Conservation (phyloP, 2,888 invertebrate species). For the Alcis repandata region DNA sequence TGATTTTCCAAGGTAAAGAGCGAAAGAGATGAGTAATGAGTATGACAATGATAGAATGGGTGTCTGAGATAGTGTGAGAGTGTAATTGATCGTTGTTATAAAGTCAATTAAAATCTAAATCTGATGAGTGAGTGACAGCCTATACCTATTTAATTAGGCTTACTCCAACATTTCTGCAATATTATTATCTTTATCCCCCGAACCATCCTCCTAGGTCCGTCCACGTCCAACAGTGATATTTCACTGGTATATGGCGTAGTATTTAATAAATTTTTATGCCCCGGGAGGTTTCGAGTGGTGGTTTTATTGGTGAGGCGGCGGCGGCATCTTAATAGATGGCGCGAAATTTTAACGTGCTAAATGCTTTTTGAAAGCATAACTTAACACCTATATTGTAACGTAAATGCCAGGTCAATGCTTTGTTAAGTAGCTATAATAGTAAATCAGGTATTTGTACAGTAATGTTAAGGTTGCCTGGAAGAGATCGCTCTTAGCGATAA, state of each 20-base stretch:
- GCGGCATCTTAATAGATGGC: slow-evolving; percentile 34
- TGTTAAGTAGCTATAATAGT: too few relatives aligned
- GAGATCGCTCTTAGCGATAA: too few relatives aligned
- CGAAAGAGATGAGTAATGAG: too few relatives aligned
- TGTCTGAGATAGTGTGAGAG: too few relatives aligned
- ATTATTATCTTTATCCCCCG: neutral
- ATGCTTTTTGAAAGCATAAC: slow-evolving; percentile 4
- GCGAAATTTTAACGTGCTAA: slow-evolving; percentile 16
- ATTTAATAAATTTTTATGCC: slow-evolving; percentile 48
- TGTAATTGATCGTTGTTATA: too few relatives aligned
- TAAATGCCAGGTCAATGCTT: neutral
- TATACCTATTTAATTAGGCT: too few relatives aligned
- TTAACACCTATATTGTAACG: neutral
- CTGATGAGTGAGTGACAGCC: too few relatives aligned
- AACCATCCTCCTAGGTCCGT: slow-evolving; percentile 1
- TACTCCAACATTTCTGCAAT: neutral
- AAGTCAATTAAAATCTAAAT: too few relatives aligned
- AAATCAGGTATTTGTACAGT: too few relatives aligned
- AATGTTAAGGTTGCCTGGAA: too few relatives aligned
- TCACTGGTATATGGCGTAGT: slow-evolving; percentile 46
- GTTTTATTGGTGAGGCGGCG: slow-evolving; percentile 27
- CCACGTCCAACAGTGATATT: slow-evolving; percentile 37
- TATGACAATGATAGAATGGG: too few relatives aligned
- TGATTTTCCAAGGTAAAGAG: too few relatives aligned
- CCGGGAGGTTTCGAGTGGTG: slow-evolving; percentile 26